phyloP scores from a whole-genome alignment of 2,888 invertebrate species.

The Cephus pygmeus region DNA sequence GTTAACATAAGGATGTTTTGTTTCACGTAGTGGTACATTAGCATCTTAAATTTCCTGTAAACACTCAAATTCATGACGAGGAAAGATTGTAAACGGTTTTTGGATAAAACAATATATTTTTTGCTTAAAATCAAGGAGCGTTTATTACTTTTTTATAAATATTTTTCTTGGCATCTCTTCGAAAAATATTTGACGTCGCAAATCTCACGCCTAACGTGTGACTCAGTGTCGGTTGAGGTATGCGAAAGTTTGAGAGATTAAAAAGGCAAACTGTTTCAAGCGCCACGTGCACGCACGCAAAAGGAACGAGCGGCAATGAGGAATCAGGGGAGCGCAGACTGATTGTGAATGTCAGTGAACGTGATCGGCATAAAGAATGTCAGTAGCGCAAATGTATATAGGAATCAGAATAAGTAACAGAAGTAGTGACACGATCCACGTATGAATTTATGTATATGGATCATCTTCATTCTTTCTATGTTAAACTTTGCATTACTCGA shows the following conservation, averaged over 20 bases:
- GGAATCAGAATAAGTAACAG: not conserved
- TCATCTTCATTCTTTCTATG: not conserved
- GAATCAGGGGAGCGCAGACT: not conserved
- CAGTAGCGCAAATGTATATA: not conserved
- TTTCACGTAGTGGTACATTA: not conserved
- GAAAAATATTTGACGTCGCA: not conserved
- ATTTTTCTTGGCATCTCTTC: not conserved
- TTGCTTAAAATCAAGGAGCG: not conserved
- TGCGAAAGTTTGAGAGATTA: not conserved
- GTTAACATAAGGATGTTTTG: not conserved
- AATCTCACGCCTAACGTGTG: not conserved
- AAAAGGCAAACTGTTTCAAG: not conserved
- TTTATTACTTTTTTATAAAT: not conserved
- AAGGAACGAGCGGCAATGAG: not conserved
- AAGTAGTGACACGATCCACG: not conserved
- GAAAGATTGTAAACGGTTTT: not conserved
- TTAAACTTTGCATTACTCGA: not conserved
- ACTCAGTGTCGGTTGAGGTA: not conserved
- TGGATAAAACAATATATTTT: not conserved
- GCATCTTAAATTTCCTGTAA: not conserved
- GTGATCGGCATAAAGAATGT: not conserved
- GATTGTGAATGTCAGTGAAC: not conserved
- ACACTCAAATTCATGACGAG: not conserved
- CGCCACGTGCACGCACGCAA: not conserved
- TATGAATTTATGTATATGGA: not conserved